Evolutionary conservation across 1,140 invertebrate species (phyloP).

Genomic region (Brachionus asplanchnoidis): DNA sequence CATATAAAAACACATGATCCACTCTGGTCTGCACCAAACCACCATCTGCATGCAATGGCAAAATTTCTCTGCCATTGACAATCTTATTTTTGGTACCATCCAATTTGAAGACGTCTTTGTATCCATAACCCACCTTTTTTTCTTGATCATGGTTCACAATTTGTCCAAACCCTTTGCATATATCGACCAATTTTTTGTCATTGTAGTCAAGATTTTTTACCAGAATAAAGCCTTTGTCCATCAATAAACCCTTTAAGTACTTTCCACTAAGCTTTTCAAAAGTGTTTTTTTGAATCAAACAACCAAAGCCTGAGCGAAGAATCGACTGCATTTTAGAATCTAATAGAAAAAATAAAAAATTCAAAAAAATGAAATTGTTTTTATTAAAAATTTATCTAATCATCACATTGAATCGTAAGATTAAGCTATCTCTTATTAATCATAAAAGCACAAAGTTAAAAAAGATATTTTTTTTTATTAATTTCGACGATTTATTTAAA

Average conservation of each 20-base stretch:
- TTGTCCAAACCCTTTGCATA: neutral
- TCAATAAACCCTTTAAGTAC: neutral
- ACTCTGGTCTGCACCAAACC: neutral
- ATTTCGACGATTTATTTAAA: neutral
- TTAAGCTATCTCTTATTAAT: neutral
- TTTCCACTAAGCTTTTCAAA: neutral
- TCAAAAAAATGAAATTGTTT: neutral
- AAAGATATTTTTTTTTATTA: neutral
- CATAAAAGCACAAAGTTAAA: neutral
- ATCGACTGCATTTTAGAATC: neutral
- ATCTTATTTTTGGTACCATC: neutral
- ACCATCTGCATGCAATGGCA: neutral
- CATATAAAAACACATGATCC: neutral
- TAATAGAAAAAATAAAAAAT: neutral
- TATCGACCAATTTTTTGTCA: neutral
- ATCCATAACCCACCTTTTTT: neutral
- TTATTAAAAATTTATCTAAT: neutral
- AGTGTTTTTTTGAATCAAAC: neutral
- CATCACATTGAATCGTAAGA: neutral
- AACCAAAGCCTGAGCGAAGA: neutral
- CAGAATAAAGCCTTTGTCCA: neutral
- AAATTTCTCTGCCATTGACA: neutral
- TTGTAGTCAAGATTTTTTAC: neutral
- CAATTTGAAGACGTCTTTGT: neutral
- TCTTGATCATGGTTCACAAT: neutral